Conservation (phyloP, 2,113 vertebrate species). For the Malurus elegans region DNA sequence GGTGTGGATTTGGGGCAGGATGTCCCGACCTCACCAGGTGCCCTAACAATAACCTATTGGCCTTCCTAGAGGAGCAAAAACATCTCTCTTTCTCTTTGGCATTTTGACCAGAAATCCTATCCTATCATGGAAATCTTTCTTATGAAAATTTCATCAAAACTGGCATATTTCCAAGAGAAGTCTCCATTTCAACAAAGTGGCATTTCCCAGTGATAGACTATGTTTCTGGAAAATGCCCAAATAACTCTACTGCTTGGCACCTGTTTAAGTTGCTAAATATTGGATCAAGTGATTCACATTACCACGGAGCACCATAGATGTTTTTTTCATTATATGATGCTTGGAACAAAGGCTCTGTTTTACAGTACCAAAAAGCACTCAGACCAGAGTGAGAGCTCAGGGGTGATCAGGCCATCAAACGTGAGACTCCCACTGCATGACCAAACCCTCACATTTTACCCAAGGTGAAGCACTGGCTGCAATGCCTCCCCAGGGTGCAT, state of each 20-base stretch:
- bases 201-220: slow-evolving; percentile 3
- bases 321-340: background rate
- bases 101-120: slow-evolving; percentile 33
- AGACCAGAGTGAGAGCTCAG: background rate
- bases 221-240: slow-evolving; percentile 32
- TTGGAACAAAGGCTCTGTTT: background rate
- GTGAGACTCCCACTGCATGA: background rate
- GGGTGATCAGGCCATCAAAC: background rate
- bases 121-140: background rate
- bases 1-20: background rate
- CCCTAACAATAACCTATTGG: background rate
- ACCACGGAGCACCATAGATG: background rate
- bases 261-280: slow-evolving; percentile 28
- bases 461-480: background rate
- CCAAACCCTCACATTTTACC: background rate
- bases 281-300: slow-evolving; percentile 20
- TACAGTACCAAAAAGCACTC: background rate
- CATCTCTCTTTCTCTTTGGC: background rate
- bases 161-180: background rate
- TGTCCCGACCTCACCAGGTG: background rate
- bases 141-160: slow-evolving; percentile 25
- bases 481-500: background rate
- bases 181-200: slow-evolving; percentile 7
- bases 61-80: background rate
- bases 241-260: background rate